Conservation (phyloP, 2,113 vertebrate species). For the Peromyscus californicus region DNA sequence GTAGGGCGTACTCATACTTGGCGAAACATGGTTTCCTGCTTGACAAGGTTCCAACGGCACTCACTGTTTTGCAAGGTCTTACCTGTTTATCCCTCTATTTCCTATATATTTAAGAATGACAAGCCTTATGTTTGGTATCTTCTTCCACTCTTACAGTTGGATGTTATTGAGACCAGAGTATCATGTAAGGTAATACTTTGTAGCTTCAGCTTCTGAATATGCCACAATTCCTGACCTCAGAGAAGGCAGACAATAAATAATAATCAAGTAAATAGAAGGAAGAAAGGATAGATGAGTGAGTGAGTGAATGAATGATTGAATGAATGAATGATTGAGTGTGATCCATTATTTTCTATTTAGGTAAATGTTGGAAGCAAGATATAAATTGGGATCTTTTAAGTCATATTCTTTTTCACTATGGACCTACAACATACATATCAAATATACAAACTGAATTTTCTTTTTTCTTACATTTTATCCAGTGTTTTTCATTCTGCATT, state of each 20-base stretch:
- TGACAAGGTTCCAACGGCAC: not conserved
- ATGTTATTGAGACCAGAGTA: not conserved
- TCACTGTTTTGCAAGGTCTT: not conserved
- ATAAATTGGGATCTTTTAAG: not conserved
- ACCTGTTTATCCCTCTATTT: not conserved
- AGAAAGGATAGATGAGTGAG: not conserved
- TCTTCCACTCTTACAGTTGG: not conserved
- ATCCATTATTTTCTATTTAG: not conserved
- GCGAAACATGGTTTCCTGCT: not conserved
- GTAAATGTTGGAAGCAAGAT: not conserved
- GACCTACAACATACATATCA: not conserved
- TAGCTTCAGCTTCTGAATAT: not conserved
- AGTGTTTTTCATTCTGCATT: not conserved
- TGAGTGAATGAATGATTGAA: not conserved
- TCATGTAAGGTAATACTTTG: too few relatives aligned
- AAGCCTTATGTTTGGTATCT: not conserved
- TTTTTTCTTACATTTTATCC: not conserved
- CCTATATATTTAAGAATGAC: not conserved
- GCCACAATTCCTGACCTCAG: not conserved
- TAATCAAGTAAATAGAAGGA: too few relatives aligned
- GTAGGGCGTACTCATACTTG: accelerated
- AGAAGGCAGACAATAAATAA: not conserved
- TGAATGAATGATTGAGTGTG: not conserved
- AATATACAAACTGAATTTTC: not conserved
- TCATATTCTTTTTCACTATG: not conserved